These are phyloP conservation scores for Willowsia nigromaculata DNA, from an alignment of 2,888 invertebrate species.

Conservation along the genomic window DNA sequence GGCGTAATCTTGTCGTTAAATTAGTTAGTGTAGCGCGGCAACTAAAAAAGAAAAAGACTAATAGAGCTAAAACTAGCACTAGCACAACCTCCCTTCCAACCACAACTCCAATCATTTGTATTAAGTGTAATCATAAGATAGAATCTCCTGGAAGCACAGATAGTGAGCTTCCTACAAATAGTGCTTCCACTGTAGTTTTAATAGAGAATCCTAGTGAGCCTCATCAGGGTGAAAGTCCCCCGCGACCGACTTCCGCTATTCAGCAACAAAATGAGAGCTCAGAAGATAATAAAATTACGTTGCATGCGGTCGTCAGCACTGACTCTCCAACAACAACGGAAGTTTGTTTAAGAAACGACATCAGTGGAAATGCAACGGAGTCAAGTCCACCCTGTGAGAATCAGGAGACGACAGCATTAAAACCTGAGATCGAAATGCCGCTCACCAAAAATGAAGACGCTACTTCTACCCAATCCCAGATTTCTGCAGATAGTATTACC, in stretches of 20 bases:
- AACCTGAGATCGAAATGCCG: not conserved
- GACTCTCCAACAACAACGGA: not conserved
- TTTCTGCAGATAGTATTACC: constrained; percentile 43
- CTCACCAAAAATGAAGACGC: constrained; percentile 4
- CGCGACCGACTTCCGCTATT: not conserved
- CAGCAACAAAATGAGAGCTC: not conserved
- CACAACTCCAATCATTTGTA: constrained; percentile 46
- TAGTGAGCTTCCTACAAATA: constrained; percentile 11
- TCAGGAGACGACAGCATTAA: not conserved
- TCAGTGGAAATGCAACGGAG: constrained; percentile 2
- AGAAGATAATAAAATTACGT: constrained; percentile 39
- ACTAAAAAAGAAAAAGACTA: constrained; percentile 75
- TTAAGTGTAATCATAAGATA: constrained; percentile 71
- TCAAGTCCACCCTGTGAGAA: constrained; percentile 17
- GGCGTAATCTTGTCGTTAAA: constrained; percentile 70
- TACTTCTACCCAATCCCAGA: not conserved
- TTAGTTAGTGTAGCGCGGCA: constrained; percentile 72
- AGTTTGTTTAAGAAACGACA: not conserved
- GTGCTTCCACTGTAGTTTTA: constrained; percentile 10
- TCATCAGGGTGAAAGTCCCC: constrained; percentile 23
- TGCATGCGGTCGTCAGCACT: not conserved
- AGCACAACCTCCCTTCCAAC: not conserved
- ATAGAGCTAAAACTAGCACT: constrained; percentile 55
- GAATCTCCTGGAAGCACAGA: constrained; percentile 45
- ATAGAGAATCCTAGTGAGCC: not conserved